Percentiles rank a stretch among this genome's conserved stretches.
phyloP scores from a whole-genome alignment of 2,888 invertebrate species.

The Athetis lepigone region DNA sequence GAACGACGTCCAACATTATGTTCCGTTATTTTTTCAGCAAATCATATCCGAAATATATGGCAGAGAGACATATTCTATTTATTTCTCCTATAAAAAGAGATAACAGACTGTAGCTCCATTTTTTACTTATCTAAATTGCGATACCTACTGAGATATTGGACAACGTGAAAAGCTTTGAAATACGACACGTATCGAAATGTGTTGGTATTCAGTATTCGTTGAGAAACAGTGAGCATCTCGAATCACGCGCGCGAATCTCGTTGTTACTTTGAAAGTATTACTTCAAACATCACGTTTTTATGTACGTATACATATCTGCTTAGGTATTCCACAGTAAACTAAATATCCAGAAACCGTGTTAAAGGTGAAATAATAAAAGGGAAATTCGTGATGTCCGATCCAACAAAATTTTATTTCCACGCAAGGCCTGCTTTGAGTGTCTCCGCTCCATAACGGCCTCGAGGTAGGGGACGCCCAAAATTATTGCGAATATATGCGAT shows the following conservation, averaged over 20 bases:
- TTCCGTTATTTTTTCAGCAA: constrained; percentile 26
- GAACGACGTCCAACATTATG: constrained; percentile 46
- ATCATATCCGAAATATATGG: constrained; percentile 28
- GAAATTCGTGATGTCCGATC: constrained; percentile 61
- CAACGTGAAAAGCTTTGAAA: constrained; percentile 57
- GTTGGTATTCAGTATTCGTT: constrained; percentile 59
- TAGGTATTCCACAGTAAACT: constrained; percentile 30
- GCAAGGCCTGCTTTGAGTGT: constrained; percentile 67
- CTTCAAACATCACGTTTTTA: constrained; percentile 54
- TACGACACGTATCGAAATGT: constrained; percentile 58
- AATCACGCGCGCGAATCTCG: constrained; percentile 54
- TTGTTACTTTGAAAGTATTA: constrained; percentile 56
- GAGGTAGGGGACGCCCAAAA: constrained; percentile 72
- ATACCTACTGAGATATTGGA: constrained; percentile 39
- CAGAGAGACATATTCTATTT: constrained; percentile 16
- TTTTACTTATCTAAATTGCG: constrained; percentile 54
- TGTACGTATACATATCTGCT: constrained; percentile 13
- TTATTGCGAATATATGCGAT: constrained; percentile 82
- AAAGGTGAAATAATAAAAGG: constrained; percentile 32
- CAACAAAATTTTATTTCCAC: constrained; percentile 69
- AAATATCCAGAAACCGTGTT: constrained; percentile 21
- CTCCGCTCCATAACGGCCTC: constrained; percentile 69
- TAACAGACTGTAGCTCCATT: constrained; percentile 26
- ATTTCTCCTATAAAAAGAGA: constrained; percentile 20
- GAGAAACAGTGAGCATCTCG: constrained; percentile 52